These are phyloP conservation scores for Drosophila phalerata DNA, from an alignment of 2,888 invertebrate genomes.

Conservation along the genomic window DNA sequence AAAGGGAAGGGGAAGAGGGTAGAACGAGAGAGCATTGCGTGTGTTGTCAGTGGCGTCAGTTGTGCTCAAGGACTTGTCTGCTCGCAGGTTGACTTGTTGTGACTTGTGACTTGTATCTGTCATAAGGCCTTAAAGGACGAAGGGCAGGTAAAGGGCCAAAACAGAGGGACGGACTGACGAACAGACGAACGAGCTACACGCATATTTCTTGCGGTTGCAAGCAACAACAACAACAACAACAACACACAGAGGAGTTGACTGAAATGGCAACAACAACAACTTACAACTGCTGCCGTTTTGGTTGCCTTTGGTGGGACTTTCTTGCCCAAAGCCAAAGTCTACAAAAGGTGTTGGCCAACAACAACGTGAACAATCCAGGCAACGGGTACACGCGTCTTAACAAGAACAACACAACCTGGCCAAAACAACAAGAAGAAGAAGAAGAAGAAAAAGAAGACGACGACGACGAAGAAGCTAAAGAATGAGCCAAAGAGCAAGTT, in stretches of 20 bases:
- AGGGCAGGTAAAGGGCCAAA: slow-evolving; percentile 36
- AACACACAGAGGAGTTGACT: slow-evolving; percentile 30
- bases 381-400: slow-evolving; percentile 60
- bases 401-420: slow-evolving; percentile 28
- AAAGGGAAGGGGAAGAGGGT: neutral
- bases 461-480: neutral
- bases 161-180: slow-evolving; percentile 24
- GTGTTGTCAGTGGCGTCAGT: slow-evolving; percentile 72
- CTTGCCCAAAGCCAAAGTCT: slow-evolving; percentile 76
- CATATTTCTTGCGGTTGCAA: slow-evolving; percentile 69
- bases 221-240: slow-evolving; percentile 18
- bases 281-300: slow-evolving; percentile 78
- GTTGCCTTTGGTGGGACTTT: slow-evolving; percentile 49
- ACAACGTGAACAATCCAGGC: slow-evolving; percentile 44
- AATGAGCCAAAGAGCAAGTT: slow-evolving; percentile 41
- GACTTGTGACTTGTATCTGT: slow-evolving; percentile 57
- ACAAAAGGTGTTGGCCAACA: slow-evolving; percentile 77
- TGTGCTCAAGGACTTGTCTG: slow-evolving; percentile 80
- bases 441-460: slow-evolving; percentile 13
- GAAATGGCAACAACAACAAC: slow-evolving; percentile 45
- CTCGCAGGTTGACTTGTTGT: slow-evolving; percentile 24
- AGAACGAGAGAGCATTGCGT: slow-evolving; percentile 55
- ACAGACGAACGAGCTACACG: slow-evolving; percentile 50
- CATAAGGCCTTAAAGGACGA: slow-evolving; percentile 64
- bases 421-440: slow-evolving; percentile 21